Evolutionary conservation across 53 echinoderm and acorn worm genomes (phyloP).

Genomic region (Henricia sp.): DNA sequence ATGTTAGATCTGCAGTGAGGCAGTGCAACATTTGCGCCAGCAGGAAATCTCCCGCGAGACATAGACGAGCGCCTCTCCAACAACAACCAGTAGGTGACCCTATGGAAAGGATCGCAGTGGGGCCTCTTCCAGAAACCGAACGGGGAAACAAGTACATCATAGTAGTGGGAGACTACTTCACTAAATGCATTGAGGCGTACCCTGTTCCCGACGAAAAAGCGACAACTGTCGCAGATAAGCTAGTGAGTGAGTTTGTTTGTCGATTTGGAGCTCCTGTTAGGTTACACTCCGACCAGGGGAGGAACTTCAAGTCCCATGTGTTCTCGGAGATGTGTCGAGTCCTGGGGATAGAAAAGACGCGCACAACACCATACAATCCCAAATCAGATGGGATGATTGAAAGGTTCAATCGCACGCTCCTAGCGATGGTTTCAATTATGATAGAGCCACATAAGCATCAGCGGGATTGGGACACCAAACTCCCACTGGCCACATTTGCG

Average conservation of each 20-base stretch:
- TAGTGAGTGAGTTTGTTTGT: background rate
- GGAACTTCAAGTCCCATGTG: conserved; percentile 15
- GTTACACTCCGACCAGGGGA: conserved; percentile 21
- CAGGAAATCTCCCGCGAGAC: background rate
- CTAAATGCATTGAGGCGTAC: conserved; percentile 23
- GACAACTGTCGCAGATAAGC: background rate
- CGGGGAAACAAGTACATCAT: background rate
- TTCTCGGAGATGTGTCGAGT: conserved; percentile 17
- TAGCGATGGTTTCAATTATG: conserved; percentile 19
- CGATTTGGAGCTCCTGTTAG: background rate
- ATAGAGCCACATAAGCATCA: conserved; percentile 10
- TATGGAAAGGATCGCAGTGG: background rate
- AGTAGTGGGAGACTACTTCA: conserved; percentile 7
- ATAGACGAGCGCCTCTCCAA: background rate
- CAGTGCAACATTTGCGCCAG: no score
- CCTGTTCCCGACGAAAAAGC: conserved; percentile 24
- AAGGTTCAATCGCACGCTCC: conserved; percentile 17
- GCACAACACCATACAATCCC: conserved; percentile 27
- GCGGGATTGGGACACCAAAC: conserved; percentile 16
- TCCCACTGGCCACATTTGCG: conserved; percentile 14
- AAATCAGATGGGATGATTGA: conserved; percentile 43
- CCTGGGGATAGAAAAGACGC: conserved; percentile 8
- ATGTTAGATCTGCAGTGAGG: no score
- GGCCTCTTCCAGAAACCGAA: background rate
- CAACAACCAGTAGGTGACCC: background rate